These are phyloP conservation scores for Casuarius casuarius DNA, from an alignment of 2,113 vertebrate genomes.

Conservation along the genomic window DNA sequence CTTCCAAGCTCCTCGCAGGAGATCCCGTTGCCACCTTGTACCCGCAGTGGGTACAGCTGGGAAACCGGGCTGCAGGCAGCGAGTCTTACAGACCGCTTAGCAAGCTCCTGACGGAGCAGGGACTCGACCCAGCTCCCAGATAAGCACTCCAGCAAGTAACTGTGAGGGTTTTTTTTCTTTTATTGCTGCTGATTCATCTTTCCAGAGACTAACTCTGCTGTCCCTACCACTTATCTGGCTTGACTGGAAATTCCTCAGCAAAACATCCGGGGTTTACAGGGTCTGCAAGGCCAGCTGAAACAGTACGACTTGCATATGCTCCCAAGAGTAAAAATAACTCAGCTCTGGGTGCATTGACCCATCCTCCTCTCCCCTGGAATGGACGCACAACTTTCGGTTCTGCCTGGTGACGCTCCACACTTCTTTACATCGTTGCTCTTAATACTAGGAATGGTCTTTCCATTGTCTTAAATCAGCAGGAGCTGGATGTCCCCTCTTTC, in stretches of 20 bases:
- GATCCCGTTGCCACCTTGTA: not conserved
- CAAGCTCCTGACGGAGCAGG: not conserved
- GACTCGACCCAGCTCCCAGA: not conserved
- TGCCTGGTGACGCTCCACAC: not conserved
- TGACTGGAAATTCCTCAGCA: not conserved
- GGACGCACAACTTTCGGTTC: not conserved
- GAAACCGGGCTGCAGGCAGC: not conserved
- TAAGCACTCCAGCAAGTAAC: not conserved
- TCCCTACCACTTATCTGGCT: not conserved
- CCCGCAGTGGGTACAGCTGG: not conserved
- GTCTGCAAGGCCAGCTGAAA: not conserved
- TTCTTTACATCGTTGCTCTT: not conserved
- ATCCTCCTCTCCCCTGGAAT: not conserved
- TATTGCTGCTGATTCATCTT: conserved; percentile 5
- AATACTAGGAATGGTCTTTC: not conserved
- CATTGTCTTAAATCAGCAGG: not conserved
- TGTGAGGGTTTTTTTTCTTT: not conserved
- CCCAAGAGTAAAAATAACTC: not conserved
- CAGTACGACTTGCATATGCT: not conserved
- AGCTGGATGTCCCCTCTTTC: not conserved
- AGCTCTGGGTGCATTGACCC: not conserved
- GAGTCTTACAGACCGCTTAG: not conserved
- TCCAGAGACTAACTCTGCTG: not conserved
- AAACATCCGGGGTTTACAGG: not conserved
- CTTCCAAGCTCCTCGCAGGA: not conserved